Conservation (phyloP, 2,113 vertebrate species). For the Leptosomus discolor region DNA sequence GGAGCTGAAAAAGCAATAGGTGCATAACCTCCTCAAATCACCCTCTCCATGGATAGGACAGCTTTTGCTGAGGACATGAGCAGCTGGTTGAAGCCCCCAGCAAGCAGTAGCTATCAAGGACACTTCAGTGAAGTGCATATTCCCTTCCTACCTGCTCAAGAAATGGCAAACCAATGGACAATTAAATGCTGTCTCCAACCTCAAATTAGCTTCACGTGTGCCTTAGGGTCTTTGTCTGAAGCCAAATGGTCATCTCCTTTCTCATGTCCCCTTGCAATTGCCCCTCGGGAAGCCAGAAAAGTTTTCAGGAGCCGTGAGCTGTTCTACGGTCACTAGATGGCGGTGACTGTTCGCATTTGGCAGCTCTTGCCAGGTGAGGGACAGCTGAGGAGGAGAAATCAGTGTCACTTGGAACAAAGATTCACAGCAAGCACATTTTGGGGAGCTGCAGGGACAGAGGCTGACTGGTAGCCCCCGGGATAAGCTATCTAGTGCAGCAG, state of each 20-base stretch:
- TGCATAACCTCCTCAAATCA: fast-evolving
- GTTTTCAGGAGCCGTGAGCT: background rate
- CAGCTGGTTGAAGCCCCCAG: background rate
- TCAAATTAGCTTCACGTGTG: fast-evolving
- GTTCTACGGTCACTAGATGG: slow-evolving; percentile 11
- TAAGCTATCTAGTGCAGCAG: background rate
- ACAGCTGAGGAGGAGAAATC: too few species aligned
- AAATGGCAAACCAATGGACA: fast-evolving
- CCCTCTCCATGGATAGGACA: background rate
- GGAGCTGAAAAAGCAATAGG: background rate
- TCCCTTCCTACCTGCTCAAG: background rate
- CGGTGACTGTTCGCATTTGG: background rate
- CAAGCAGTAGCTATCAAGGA: fast-evolving
- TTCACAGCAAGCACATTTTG: background rate
- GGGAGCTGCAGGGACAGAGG: background rate
- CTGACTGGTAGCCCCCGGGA: background rate
- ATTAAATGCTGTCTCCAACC: fast-evolving
- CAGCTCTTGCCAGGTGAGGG: fast-evolving
- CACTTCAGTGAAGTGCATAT: fast-evolving
- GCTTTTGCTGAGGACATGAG: background rate
- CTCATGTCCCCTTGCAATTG: fast-evolving
- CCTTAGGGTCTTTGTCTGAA: background rate
- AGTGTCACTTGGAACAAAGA: too few species aligned
- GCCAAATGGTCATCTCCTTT: fast-evolving
- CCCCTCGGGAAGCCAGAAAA: fast-evolving